phyloP scores from a whole-genome alignment of 2,113 vertebrate genomes.

The Mobula birostris region DNA sequence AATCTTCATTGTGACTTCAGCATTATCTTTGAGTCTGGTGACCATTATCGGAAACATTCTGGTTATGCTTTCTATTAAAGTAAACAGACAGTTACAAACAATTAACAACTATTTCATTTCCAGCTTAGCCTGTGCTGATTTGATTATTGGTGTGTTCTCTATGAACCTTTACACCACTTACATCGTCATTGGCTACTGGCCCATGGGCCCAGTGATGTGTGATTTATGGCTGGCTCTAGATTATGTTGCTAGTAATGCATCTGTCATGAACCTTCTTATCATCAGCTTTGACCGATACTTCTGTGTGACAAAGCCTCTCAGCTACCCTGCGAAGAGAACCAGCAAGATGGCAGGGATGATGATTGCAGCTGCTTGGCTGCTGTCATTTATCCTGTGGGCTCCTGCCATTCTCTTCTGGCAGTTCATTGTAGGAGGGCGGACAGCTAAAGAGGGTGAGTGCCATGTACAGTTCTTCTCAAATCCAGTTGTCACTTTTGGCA shows the following conservation, averaged over 20 bases:
- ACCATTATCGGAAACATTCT: slow-evolving; percentile 95
- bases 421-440: slow-evolving; percentile 92
- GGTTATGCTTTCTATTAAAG: slow-evolving; percentile 98
- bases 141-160: slow-evolving; percentile 95
- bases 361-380: slow-evolving; percentile 93
- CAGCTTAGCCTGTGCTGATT: slow-evolving; percentile 93
- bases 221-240: slow-evolving; percentile 94
- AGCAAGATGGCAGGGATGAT: slow-evolving; percentile 99
- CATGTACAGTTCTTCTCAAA: slow-evolving; percentile 98
- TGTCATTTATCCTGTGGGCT: slow-evolving; percentile 96
- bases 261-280: slow-evolving; percentile 97
- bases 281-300: slow-evolving; percentile 98
- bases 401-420: slow-evolving; percentile 99
- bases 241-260: slow-evolving; percentile 95
- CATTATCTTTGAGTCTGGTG: slow-evolving; percentile 90
- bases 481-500: slow-evolving; percentile 88
- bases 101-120: slow-evolving; percentile 98
- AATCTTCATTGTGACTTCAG: slow-evolving; percentile 94
- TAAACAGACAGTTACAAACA: slow-evolving; percentile 92
- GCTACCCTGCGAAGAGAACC: slow-evolving; percentile 89
- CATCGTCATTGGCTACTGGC: slow-evolving; percentile 97
- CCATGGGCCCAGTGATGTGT: slow-evolving; percentile 90
- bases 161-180: slow-evolving; percentile 98
- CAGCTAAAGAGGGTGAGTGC: slow-evolving; percentile 83
- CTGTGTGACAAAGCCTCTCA: slow-evolving; percentile 95